These are phyloP conservation scores for Characodon lateralis DNA, from an alignment of 2,797 vertebrate species.

Conservation along the genomic window DNA sequence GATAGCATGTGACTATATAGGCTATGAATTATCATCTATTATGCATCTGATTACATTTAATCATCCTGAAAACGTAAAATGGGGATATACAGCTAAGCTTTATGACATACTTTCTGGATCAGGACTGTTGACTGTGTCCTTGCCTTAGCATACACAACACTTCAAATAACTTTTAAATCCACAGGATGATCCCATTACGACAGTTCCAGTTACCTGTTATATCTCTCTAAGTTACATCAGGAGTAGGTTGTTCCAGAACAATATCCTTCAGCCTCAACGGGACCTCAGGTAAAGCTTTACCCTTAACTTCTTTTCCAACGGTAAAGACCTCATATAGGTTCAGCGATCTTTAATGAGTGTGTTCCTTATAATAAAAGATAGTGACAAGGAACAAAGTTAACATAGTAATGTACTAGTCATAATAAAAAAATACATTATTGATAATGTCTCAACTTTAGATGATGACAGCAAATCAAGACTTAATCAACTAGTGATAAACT, in stretches of 20 bases:
- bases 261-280: slow-evolving; percentile 39
- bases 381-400: background rate
- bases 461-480: background rate
- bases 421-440: background rate
- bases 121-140: slow-evolving; percentile 21
- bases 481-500: background rate
- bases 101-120: background rate
- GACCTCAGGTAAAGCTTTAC: slow-evolving; percentile 34
- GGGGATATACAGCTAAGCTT: background rate
- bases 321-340: slow-evolving; percentile 27
- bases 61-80: slow-evolving; percentile 6
- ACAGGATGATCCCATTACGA: slow-evolving; percentile 81
- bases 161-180: slow-evolving; percentile 79
- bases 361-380: background rate
- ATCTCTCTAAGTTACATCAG: slow-evolving; percentile 77
- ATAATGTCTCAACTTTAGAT: background rate
- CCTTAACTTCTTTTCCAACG: background rate
- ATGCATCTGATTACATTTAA: background rate
- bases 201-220: slow-evolving; percentile 79
- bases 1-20: background rate
- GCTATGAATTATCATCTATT: background rate
- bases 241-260: slow-evolving; percentile 39
- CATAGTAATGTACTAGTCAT: background rate
- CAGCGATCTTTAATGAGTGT: background rate
- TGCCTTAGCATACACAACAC: slow-evolving; percentile 24